Evolutionary conservation across 2,113 vertebrate species (phyloP).

Genomic region (Delphinapterus leucas): DNA sequence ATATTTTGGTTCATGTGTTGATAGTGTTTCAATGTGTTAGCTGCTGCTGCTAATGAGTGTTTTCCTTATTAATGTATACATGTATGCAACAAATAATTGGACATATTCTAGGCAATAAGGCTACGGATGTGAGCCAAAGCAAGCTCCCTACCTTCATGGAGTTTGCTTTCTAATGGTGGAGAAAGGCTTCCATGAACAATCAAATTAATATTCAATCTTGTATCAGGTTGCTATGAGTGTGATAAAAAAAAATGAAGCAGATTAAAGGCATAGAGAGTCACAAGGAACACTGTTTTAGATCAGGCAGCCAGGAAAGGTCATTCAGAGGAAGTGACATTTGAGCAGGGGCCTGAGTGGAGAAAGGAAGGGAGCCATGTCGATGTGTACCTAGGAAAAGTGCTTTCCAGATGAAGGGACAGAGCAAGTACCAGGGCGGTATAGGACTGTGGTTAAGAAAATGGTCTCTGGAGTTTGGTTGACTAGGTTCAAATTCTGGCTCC

Average conservation of each 20-base stretch:
- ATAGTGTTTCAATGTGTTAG: not conserved
- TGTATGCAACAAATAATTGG: not conserved
- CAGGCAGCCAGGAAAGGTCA: not conserved
- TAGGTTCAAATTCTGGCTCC: not conserved
- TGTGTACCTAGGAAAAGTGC: not conserved
- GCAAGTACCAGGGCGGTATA: not conserved
- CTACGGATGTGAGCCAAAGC: not conserved
- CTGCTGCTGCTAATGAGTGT: not conserved
- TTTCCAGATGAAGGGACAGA: not conserved
- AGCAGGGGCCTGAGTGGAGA: not conserved
- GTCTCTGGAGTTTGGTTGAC: not conserved
- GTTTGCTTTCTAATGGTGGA: not conserved
- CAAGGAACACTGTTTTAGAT: not conserved
- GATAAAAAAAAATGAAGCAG: not conserved
- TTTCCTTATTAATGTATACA: not conserved
- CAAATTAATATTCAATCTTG: not conserved
- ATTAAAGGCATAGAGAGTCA: not conserved
- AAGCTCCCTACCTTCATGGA: not conserved
- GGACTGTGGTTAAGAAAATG: not conserved
- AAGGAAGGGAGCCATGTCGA: not conserved
- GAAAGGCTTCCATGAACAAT: not conserved
- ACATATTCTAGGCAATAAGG: not conserved
- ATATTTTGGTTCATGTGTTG: not conserved
- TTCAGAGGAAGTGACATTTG: not conserved
- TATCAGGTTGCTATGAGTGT: not conserved